Evolutionary conservation across 2,888 invertebrate species (phyloP).

Genomic region (Chloroclysta siterata): DNA sequence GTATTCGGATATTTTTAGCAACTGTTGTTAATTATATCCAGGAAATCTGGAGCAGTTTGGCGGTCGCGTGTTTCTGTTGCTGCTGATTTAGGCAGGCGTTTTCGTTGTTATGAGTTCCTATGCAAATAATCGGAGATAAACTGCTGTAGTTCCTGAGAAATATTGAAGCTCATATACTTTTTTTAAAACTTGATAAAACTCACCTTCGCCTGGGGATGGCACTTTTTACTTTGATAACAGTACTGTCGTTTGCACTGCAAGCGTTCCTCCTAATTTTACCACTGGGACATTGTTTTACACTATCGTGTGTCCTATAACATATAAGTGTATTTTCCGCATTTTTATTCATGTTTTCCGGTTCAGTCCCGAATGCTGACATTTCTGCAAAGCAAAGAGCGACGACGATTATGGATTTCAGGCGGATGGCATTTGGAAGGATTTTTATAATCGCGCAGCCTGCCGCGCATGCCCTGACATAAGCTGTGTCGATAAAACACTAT

Average conservation of each 20-base stretch:
- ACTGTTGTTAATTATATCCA: constrained; percentile 66
- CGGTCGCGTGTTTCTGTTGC: constrained; percentile 30
- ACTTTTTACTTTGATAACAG: constrained; percentile 79
- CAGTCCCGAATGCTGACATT: constrained; percentile 69
- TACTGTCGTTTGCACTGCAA: constrained; percentile 49
- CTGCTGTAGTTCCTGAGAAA: background rate
- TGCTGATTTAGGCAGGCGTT: constrained; percentile 32
- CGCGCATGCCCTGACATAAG: constrained; percentile 73
- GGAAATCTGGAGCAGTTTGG: constrained; percentile 60
- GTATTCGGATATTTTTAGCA: constrained; percentile 52
- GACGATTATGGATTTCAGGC: constrained; percentile 78
- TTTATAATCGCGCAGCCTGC: constrained; percentile 82
- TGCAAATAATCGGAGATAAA: background rate
- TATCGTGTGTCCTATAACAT: constrained; percentile 45
- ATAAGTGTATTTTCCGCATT: background rate
- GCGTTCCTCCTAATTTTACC: constrained; percentile 64
- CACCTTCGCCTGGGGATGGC: constrained; percentile 77
- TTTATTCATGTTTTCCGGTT: constrained; percentile 50
- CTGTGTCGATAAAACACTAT: constrained; percentile 62
- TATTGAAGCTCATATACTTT: constrained; percentile 2
- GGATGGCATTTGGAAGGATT: constrained; percentile 75
- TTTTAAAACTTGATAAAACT: constrained; percentile 51
- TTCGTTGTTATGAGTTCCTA: constrained; percentile 3
- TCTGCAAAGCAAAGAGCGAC: constrained; percentile 68
- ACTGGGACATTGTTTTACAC: constrained; percentile 61